Conservation (phyloP, 2,888 invertebrate genomes). For the Pollenia griseotomentosa region DNA sequence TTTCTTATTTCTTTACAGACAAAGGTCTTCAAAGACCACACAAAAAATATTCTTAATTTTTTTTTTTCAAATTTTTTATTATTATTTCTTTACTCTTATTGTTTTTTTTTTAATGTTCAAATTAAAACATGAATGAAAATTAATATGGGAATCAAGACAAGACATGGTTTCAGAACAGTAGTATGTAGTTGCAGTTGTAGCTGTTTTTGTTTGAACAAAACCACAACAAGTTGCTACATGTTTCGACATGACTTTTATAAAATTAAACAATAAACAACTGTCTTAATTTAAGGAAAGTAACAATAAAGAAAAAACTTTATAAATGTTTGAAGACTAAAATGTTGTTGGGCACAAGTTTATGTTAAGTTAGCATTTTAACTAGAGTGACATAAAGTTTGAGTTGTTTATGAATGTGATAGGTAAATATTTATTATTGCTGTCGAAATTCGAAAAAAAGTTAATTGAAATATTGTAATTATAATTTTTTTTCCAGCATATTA, state of each 20-base stretch:
- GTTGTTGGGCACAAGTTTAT: conserved; percentile 9
- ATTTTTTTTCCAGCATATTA: too few species aligned
- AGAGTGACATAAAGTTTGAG: too few species aligned
- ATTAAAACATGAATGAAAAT: conserved; percentile 65
- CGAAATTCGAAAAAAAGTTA: too few species aligned
- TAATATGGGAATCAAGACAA: conserved; percentile 49
- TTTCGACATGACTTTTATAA: conserved; percentile 41
- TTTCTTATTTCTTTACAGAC: conserved; percentile 5
- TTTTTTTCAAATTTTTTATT: background rate
- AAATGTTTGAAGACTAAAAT: conserved; percentile 7
- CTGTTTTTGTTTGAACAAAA: conserved; percentile 54
- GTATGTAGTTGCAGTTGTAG: conserved; percentile 22
- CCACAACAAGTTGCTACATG: conserved; percentile 63
- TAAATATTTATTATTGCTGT: too few species aligned
- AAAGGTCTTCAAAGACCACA: conserved; percentile 45
- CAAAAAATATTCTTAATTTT: conserved; percentile 47
- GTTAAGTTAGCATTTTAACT: background rate
- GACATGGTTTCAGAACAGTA: conserved; percentile 21
- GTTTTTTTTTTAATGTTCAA: background rate
- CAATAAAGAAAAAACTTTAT: background rate
- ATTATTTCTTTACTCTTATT: background rate
- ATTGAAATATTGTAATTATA: too few species aligned
- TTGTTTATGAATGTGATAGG: too few species aligned
- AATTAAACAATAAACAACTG: conserved; percentile 49
- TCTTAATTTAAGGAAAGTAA: conserved; percentile 22